A percentile compares a stretch with the other conserved stretches of the same genome.
Evolutionary conservation across 2,797 vertebrate genomes (phyloP).

Genomic region (Aphelocoma californica): DNA sequence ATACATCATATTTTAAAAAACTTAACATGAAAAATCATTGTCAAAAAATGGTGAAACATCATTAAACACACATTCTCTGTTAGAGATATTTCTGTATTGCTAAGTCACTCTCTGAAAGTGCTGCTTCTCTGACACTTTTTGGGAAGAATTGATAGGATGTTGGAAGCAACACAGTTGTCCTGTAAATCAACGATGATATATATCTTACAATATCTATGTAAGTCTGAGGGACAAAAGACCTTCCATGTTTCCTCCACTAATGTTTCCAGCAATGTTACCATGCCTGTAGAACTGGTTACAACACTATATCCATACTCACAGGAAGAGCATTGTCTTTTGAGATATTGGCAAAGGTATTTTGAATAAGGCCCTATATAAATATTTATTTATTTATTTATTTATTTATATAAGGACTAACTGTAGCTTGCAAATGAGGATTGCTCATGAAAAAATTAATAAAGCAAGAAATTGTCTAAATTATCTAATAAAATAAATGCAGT

Average conservation of each 20-base stretch:
- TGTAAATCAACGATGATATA: not conserved
- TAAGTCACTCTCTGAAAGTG: not conserved
- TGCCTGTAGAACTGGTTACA: not conserved
- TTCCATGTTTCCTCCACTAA: not conserved
- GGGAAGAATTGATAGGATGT: not conserved
- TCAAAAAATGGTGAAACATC: not conserved
- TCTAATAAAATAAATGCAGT: not conserved
- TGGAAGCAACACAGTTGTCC: not conserved
- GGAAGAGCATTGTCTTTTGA: not conserved
- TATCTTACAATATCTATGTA: not conserved
- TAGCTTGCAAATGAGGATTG: not conserved
- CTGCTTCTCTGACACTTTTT: not conserved
- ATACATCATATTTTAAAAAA: not conserved
- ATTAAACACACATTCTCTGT: not conserved
- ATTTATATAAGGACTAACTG: not conserved
- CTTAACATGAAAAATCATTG: not conserved
- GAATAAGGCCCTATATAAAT: not conserved
- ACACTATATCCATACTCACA: not conserved
- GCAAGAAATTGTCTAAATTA: not conserved
- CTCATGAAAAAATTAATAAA: not conserved
- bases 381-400: too few species aligned
- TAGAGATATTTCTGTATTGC: not conserved
- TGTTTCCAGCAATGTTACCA: not conserved
- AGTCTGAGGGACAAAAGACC: not conserved
- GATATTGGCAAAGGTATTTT: not conserved